phyloP scores from a whole-genome alignment of 2,113 vertebrate genomes.

The Calidris pugnax region DNA sequence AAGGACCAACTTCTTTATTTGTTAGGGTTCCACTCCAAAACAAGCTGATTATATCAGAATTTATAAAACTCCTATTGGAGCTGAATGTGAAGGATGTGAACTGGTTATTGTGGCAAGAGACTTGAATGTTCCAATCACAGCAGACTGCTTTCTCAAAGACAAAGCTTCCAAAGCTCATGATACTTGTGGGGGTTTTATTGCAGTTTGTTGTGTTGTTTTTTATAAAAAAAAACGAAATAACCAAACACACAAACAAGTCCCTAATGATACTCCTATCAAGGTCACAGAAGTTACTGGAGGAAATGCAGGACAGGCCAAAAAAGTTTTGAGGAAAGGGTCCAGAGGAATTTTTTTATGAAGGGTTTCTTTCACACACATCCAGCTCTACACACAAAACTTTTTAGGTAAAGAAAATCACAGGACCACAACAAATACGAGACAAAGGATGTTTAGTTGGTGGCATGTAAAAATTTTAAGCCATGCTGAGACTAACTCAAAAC shows the following conservation, averaged over 20 bases:
- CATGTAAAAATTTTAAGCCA: background rate
- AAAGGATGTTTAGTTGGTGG: background rate
- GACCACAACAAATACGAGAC: background rate
- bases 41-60: background rate
- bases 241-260: background rate
- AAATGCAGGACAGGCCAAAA: background rate
- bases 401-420: background rate
- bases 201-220: background rate
- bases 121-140: background rate
- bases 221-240: background rate
- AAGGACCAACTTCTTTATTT: background rate
- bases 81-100: background rate
- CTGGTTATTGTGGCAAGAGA: background rate
- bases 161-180: background rate
- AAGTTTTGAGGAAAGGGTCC: background rate
- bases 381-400: background rate
- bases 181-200: background rate
- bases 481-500: background rate
- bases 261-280: background rate
- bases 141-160: background rate
- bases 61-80: background rate
- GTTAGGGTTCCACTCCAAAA: background rate
- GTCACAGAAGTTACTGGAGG: background rate
- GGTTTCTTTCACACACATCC: background rate
- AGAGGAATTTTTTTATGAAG: background rate